Base-by-base conservation (phyloP, 2,888 invertebrate species). In the Myopa tessellatipennis region DNA sequence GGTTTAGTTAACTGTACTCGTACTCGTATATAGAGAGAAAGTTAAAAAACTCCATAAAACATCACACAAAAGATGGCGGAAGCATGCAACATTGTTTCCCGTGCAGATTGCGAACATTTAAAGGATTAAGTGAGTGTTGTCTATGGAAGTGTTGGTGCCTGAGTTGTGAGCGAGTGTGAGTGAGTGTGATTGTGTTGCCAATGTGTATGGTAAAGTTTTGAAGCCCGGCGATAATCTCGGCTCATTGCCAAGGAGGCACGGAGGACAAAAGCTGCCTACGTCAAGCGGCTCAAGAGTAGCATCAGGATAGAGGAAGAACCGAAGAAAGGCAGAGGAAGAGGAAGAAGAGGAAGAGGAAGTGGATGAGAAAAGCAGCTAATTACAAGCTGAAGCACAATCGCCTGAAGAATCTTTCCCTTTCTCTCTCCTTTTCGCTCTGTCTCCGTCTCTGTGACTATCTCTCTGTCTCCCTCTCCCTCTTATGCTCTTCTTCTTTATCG, bases 81-180 rank as follows among this genome's bases (percentile, higher is more conserved):
- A 70, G 34, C 70, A 34, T 70, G 69, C 69, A 26, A 18, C 52
- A 52, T 70, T 70, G 70, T 70, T 70, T 52, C 10, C 14, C 50
- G 58, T 55, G 58, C 58, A 70, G 70, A 55, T 70, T 70, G 70
- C 70, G 50, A 34, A 70, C 55, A 70, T 70, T 70, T 55, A 70
- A 55, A 40, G 70, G 70, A 70, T 70, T 70, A 70, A 70, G 70
- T 70, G 52, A 18, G 34, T 63, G 12, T 26, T 36, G 63, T 63
- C 63, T 63, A 4, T 36, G 40, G n/a, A n/a, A 38, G 67, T n/a
- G 40, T 67, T 67, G 40, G 67, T 38, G 40, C 40, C 38, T 67
- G 38, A 14, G 40, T n/a, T 14, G 4, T 16, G 55, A 55, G 55
- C n/a, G 55, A 55, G 55, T 14, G 4, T 36, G 18, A 36, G 34